Evolutionary conservation across 1,140 invertebrate genomes (phyloP).

Genomic region (Eurosta solidaginis): DNA sequence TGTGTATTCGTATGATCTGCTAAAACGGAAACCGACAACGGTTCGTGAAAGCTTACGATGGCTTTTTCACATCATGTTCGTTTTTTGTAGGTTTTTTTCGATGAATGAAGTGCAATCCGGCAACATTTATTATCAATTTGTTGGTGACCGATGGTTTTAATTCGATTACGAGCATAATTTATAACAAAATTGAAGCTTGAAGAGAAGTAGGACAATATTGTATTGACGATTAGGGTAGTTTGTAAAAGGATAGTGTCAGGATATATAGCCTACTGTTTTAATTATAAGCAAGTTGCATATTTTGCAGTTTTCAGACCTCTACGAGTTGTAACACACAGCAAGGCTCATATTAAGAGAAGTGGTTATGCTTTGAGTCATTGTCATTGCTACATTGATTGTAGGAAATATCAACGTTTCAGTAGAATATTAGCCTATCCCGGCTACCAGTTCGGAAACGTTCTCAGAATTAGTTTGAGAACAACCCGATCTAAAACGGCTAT

Average conservation of each 20-base stretch:
- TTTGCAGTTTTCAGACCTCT: too few relatives aligned
- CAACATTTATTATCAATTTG: constrained; percentile 40
- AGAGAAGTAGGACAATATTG: background rate
- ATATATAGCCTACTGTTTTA: background rate
- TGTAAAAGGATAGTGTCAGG: background rate
- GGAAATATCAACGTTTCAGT: too few relatives aligned
- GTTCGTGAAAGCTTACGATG: constrained; percentile 53
- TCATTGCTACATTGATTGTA: too few relatives aligned
- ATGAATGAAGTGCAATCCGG: background rate
- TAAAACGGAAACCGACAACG: constrained; percentile 46
- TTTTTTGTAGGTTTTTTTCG: background rate
- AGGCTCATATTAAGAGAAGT: too few relatives aligned
- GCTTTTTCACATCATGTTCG: constrained; percentile 17
- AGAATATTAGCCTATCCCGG: too few relatives aligned
- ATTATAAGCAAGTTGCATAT: background rate
- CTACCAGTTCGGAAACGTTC: too few relatives aligned
- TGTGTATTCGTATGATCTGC: background rate
- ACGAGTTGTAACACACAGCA: background rate
- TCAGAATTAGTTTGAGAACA: too few relatives aligned
- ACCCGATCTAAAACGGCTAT: too few relatives aligned
- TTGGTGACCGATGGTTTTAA: constrained; percentile 48
- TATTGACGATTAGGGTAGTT: too few relatives aligned
- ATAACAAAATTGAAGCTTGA: background rate
- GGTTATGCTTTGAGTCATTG: too few relatives aligned
- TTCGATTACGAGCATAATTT: constrained; percentile 51